Base-by-base conservation (phyloP, 2,113 vertebrate species). In the Chloroceryle aenea region DNA sequence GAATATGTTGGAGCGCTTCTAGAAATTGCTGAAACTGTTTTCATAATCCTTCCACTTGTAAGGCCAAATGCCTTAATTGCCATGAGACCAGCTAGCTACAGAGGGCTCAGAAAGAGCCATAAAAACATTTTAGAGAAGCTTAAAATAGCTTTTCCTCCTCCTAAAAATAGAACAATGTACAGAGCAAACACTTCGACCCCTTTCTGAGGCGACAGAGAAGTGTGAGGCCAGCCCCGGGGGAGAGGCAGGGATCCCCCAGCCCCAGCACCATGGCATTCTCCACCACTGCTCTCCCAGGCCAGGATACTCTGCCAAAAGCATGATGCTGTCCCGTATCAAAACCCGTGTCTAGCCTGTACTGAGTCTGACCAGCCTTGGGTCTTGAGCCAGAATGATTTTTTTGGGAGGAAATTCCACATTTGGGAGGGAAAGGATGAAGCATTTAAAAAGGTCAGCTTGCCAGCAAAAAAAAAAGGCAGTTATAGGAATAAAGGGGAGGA, bases 361-460 rank as follows among this genome's bases (percentile, higher is more conserved):
- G 52, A 86, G 80, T 32, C 88, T 93, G 93, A 81, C 86, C 92
- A 92, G 73, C 80, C 56, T 75, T 66, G 69, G 69, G 69, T 79
- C 76, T 78, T 22, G 64, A 90, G 95, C 93, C 96, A 96, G 84
- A 84, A 90, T 1, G 32, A 75, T 22, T 94, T 92, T 96, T 95
- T 74, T 10, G 43, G 89, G 83, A 96, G 92, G 95, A 96, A 97
- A 97, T 97, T 97, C 96, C 95, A 96, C 90, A 27, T 95, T 90
- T 96, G 96, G 96, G 96, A 96, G 94, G 96, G 95, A 95, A 92
- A 96, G 93, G 90, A 96, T 94, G 86, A 96, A 95, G 77, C 92
- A 78, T 94, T 94, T 94, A 56, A 81, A 86, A 94, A 93, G 84
- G 88, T 95, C 84, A 82, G 77, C 88, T 76, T 94, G 86, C 94